Evolutionary conservation across 2,797 vertebrate genomes (phyloP).

Genomic region (Dendrocincla fuliginosa): DNA sequence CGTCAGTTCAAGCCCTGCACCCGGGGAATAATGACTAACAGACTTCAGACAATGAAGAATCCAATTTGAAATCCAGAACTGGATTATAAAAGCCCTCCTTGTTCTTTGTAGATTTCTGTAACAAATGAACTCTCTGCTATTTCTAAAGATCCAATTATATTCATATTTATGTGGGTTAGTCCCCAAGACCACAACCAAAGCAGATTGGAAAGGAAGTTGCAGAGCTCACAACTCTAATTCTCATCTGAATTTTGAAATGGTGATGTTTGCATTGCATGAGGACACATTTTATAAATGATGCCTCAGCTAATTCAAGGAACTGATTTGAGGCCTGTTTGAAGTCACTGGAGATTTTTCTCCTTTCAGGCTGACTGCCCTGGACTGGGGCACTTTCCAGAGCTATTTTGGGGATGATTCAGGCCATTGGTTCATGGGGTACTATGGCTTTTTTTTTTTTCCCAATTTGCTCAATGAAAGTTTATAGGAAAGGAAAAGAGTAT

Average conservation of each 20-base stretch:
- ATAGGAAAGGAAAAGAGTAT: not conserved
- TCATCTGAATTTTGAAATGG: not conserved
- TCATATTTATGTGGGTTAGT: not conserved
- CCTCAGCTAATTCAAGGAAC: not conserved
- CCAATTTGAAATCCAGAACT: not conserved
- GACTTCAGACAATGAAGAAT: constrained; percentile 36
- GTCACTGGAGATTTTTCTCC: not conserved
- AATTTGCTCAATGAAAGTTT: not conserved
- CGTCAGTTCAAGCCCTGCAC: constrained; percentile 18
- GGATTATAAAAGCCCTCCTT: not conserved
- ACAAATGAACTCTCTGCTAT: constrained; percentile 1
- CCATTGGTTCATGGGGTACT: not conserved
- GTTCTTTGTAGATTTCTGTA: not conserved
- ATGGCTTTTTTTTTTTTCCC: not conserved
- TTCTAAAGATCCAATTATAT: constrained; percentile 15
- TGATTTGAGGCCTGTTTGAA: not conserved
- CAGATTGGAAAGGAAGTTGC: not conserved
- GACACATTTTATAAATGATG: not conserved
- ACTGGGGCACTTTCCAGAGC: not conserved
- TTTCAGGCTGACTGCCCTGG: not conserved
- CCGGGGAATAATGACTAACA: constrained; percentile 51
- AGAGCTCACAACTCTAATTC: not conserved
- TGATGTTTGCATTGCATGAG: not conserved
- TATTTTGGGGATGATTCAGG: constrained; percentile 13
- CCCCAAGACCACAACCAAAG: constrained; percentile 35